These are phyloP conservation scores for Tragelaphus oryx DNA, from an alignment of 2,797 vertebrate species.

Conservation along the genomic window DNA sequence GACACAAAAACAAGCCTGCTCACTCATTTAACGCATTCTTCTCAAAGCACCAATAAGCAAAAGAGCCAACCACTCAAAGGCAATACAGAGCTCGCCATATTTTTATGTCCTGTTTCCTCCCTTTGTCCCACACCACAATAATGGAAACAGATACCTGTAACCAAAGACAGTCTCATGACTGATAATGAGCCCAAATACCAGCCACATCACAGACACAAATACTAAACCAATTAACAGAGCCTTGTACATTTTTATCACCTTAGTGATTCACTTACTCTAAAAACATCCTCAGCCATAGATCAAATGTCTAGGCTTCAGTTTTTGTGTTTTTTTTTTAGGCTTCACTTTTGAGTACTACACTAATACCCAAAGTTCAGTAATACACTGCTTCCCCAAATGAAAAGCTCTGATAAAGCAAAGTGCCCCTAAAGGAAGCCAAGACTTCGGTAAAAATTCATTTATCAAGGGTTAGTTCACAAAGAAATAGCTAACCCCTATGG, in stretches of 20 bases:
- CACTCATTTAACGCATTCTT: not conserved
- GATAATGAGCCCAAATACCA: conserved; percentile 13
- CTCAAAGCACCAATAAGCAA: not conserved
- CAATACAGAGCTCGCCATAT: not conserved
- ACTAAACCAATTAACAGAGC: not conserved
- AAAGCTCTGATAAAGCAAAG: conserved; percentile 1
- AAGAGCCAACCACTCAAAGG: not conserved
- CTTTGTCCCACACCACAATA: not conserved
- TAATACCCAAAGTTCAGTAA: conserved; percentile 40
- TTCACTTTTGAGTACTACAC: not conserved
- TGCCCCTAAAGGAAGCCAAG: not conserved
- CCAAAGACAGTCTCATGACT: not conserved
- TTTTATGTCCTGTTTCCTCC: not conserved
- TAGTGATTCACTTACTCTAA: not conserved
- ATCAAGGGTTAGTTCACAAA: conserved; percentile 21
- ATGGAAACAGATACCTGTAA: not conserved
- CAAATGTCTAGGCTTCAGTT: not conserved
- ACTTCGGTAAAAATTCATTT: conserved; percentile 23
- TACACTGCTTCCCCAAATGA: not conserved
- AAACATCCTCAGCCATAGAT: not conserved
- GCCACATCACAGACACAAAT: not conserved
- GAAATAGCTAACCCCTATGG: not conserved
- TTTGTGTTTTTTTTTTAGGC: not conserved
- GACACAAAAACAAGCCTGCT: not conserved
- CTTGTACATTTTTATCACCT: not conserved